Base-by-base conservation (phyloP, 2,113 vertebrate species). In the Malurus elegans region DNA sequence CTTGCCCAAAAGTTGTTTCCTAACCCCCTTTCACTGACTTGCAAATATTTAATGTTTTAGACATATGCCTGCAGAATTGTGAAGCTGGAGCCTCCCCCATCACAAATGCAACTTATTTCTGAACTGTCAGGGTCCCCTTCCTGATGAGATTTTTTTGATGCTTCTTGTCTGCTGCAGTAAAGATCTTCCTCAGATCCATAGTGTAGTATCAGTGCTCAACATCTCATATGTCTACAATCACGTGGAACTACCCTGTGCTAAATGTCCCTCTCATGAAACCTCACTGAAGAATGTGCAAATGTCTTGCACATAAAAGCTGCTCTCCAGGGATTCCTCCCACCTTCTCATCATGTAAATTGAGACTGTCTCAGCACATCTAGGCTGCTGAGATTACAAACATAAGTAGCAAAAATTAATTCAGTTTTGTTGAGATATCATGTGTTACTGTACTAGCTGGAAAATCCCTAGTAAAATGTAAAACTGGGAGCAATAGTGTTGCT, bases 151-250 rank as follows among this genome's bases (percentile, higher is more conserved):
- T 6, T 38, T 79, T n/a, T 67, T 83, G 58, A 44, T 47, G 40
- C 14, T 72, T 58, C 20, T 0, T 8, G 3, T 93, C 79, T 21
- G 45, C 8, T 31, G 15, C 6, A 8, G 14, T 32, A n/a, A 92
- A 86, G 29, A 51, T 47, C 18, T 84, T 87, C 42, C 45, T 21
- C 32, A 88, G 17, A 61, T 32, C 18, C 12, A 45, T 2, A 10
- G 9, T 19, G 4, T 24, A 57, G 18, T 34, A 47, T 40, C 47
- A 48, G 26, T 14, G 13, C 23, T 64, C 62, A 67, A 58, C 29
- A 47, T 38, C 29, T 75, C 32, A 16, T 23, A 18, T 13, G 0
- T 0, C 48, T 83, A 45, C 11, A 67, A 6, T 48, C 45, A 53
- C 18, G 28, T 15, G 51, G 16, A 92, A 85, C n/a, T 79, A 12